phyloP scores from a whole-genome alignment of 1,140 invertebrate genomes.

The Plutomurus gul region DNA sequence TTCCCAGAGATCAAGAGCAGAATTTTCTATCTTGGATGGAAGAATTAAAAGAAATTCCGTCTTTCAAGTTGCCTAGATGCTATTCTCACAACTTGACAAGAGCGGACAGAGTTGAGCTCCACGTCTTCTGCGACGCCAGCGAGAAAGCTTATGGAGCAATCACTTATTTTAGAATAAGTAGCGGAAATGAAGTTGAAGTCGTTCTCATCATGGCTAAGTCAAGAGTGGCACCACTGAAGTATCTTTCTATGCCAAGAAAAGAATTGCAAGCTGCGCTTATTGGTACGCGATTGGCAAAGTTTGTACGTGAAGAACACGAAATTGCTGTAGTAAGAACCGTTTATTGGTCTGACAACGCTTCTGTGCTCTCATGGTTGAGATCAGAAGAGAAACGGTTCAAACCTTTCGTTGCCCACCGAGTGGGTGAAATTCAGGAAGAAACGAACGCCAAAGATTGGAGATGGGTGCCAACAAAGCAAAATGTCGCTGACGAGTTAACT shows the following conservation, averaged over 20 bases:
- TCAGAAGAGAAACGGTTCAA: constrained; percentile 18
- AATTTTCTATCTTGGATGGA: constrained; percentile 4
- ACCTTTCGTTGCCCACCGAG: constrained; percentile 43
- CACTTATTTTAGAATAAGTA: neutral
- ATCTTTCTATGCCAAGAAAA: constrained; percentile 55
- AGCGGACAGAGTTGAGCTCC: constrained; percentile 34
- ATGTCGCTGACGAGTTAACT: constrained; percentile 48
- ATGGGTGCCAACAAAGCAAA: constrained; percentile 39
- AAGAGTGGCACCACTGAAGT: neutral
- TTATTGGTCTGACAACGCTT: constrained; percentile 38
- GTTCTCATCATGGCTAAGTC: neutral
- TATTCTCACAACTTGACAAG: constrained; percentile 32
- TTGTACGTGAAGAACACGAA: neutral
- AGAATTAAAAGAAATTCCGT: neutral
- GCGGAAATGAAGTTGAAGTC: neutral
- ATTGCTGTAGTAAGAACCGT: neutral
- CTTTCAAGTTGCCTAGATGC: neutral
- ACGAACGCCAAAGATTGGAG: constrained; percentile 43
- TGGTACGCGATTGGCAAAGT: constrained; percentile 53
- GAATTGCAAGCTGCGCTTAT: constrained; percentile 58
- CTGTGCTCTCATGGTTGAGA: constrained; percentile 40
- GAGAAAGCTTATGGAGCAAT: neutral
- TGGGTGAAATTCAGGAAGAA: constrained; percentile 49
- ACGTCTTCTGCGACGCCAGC: constrained; percentile 27
- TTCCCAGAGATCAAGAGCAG: neutral